phyloP scores from a whole-genome alignment of 2,113 vertebrate species.

The Bungarus multicinctus region DNA sequence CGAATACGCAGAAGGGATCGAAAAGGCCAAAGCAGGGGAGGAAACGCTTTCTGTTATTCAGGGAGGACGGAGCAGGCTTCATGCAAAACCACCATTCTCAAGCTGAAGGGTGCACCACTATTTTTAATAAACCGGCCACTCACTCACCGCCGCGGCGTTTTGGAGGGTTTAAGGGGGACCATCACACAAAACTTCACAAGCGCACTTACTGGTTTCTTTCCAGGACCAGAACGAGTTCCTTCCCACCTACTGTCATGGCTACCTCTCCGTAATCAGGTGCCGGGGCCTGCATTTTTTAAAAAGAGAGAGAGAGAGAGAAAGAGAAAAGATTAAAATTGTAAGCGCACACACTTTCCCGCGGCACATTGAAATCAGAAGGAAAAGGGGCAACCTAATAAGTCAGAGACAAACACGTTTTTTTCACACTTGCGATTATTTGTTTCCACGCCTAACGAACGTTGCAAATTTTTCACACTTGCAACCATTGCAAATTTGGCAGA shows the following conservation, averaged over 20 bases:
- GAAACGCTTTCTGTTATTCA: not conserved
- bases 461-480: no score
- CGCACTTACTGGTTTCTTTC: slow-evolving; percentile 69
- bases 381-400: not conserved
- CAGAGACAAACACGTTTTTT: no score
- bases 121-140: not conserved
- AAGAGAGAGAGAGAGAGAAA: no score
- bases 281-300: slow-evolving; percentile 49
- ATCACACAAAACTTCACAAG: not conserved
- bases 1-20: not conserved
- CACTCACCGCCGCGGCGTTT: not conserved
- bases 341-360: no score
- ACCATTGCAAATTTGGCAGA: no score
- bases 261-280: slow-evolving; percentile 70
- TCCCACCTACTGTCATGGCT: slow-evolving; percentile 61
- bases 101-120: not conserved
- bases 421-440: no score
- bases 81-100: not conserved
- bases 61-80: no score
- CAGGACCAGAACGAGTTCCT: slow-evolving; percentile 71
- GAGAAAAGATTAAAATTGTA: not conserved
- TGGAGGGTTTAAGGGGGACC: no score
- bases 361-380: not conserved
- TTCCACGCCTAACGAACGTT: no score
- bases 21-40: not conserved